Evolutionary conservation across 2,113 vertebrate species (phyloP), one percentile per base, ranked within the genome.

Genomic region (Stomatorhinus ivindoensis): DNA sequence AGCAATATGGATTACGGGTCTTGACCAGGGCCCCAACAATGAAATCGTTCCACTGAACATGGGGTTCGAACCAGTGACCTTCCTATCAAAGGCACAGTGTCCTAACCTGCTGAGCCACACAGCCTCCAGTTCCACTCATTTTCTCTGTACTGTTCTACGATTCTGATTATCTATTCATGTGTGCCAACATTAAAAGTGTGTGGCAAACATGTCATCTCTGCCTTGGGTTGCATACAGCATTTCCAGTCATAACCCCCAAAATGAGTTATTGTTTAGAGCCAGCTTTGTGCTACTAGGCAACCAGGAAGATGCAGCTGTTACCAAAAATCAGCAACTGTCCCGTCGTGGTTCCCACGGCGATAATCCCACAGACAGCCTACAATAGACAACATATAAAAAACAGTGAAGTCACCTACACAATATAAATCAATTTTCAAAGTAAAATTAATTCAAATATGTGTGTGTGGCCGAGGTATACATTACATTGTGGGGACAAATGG

Each of bases 301-400:
- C 35, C 15, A 42, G 35, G 31, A 42, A 88, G n/a, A 76, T 48
- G 10, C 61, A 73, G 21, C 46, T 19, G 27, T 88, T 90, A 90
- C 89, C 86, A 88, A 90, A 88, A 55, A 90, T 88, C 19, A 88
- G 89, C 55, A 90, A 39, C 73, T 88, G 86, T 44, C 89, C 89
- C 15, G 24, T 88, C 48, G 87, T 61, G 39, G 89, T 90, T 88
- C 89, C 89, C 50, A 90, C 51, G 46, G 89, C 89, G 39, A 90
- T 80, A 73, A 89, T 50, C 7, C 85, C 88, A 89, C 84, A 82
- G 39, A 88, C 89, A 90, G 89, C 89, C 89, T 90, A 47, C 42
- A 86, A 50, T 39, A 69, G 6, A 48, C 2, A 48, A 42, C 31
- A 42, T 15, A 84, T 24, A 48, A 73, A 65, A 15, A 69, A 44